These are phyloP conservation scores for Tubulanus polymorphus DNA, from an alignment of 2,888 invertebrate genomes.

Conservation along the genomic window DNA sequence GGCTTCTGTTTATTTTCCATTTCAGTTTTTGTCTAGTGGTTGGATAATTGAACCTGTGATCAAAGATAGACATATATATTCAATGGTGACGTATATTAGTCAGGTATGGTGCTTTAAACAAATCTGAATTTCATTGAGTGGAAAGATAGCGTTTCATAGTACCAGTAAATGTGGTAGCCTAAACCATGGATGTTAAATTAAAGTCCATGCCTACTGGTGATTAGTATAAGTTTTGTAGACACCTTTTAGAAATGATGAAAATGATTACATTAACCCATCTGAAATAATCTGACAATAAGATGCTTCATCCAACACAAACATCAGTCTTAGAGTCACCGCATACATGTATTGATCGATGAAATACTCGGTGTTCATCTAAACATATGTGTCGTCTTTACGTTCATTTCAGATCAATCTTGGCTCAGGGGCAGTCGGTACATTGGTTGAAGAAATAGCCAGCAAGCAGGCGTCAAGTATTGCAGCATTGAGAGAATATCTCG, in stretches of 20 bases:
- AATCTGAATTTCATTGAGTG: too few relatives aligned
- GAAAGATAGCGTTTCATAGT: background rate
- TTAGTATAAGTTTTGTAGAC: too few relatives aligned
- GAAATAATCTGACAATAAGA: background rate
- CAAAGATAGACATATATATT: slow-evolving; percentile 36
- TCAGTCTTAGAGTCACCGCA: too few relatives aligned
- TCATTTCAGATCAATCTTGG: slow-evolving; percentile 39
- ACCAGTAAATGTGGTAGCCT: too few relatives aligned
- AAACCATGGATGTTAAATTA: too few relatives aligned
- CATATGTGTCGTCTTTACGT: background rate
- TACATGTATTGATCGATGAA: too few relatives aligned
- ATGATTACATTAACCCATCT: background rate
- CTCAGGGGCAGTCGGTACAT: slow-evolving; percentile 23
- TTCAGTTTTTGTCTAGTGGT: slow-evolving; percentile 42
- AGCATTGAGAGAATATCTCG: slow-evolving; percentile 41
- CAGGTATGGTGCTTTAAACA: slow-evolving; percentile 27
- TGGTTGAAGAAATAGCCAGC: slow-evolving; percentile 40
- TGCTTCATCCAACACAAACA: too few relatives aligned
- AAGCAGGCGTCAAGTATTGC: slow-evolving; percentile 43
- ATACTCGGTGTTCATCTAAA: too few relatives aligned
- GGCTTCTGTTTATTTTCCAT: slow-evolving; percentile 1
- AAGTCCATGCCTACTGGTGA: too few relatives aligned
- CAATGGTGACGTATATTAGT: slow-evolving; percentile 45
- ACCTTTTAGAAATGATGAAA: too few relatives aligned
- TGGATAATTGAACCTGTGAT: slow-evolving; percentile 46